A percentile compares a stretch with the other conserved stretches of the same genome.
Evolutionary conservation across 2,113 vertebrate genomes (phyloP).

Genomic region (Melanerpes aurifrons): DNA sequence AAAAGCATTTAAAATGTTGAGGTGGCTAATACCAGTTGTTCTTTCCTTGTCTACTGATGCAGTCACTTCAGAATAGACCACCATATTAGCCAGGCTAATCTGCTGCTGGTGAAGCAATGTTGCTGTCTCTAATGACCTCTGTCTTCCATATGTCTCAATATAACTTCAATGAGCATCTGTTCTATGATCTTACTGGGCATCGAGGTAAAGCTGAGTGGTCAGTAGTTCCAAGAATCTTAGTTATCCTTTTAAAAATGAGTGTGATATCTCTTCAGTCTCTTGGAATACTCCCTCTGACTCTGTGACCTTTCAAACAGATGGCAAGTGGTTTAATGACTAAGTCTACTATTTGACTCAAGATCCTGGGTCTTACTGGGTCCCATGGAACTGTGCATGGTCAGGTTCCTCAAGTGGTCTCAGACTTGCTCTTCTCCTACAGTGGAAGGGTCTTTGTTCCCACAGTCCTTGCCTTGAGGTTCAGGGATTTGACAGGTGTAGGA

Average conservation of each 20-base stretch:
- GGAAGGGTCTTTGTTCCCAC: too few relatives aligned
- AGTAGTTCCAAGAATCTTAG: not conserved
- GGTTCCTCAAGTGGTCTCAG: not conserved
- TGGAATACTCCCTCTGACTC: not conserved
- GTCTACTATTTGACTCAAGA: not conserved
- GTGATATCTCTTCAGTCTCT: not conserved
- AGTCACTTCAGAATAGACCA: not conserved
- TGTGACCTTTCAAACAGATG: not conserved
- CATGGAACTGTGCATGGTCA: not conserved
- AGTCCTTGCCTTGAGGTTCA: not conserved
- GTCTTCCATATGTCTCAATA: not conserved
- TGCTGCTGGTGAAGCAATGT: not conserved
- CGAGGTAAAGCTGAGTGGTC: too few relatives aligned
- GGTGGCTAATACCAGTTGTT: too few relatives aligned
- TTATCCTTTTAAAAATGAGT: not conserved
- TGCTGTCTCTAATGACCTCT: not conserved
- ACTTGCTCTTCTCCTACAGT: not conserved
- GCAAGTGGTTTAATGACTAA: not conserved
- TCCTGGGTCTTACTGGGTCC: not conserved
- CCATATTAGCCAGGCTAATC: not conserved
- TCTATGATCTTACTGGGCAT: too few relatives aligned
- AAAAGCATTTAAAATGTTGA: too few relatives aligned
- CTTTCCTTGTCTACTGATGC: too few relatives aligned
- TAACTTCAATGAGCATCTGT: not conserved
- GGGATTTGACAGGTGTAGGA: not conserved